phyloP scores from a whole-genome alignment of 2,888 invertebrate species.

The Lithodes maja region DNA sequence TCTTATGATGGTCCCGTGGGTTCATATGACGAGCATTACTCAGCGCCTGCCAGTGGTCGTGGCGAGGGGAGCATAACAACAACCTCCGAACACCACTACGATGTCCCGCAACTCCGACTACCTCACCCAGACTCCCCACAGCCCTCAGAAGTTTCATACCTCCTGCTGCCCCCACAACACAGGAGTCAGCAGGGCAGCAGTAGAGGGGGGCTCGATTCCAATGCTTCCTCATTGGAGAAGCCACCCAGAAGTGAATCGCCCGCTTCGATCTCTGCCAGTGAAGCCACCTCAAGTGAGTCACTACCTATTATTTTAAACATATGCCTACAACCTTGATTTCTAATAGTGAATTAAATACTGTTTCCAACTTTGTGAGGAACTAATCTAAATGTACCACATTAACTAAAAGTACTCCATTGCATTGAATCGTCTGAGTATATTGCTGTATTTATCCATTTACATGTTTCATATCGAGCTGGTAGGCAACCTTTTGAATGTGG shows the following conservation, averaged over 20 bases:
- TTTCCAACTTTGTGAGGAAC: too few relatives aligned
- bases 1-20: slow-evolving; percentile 17
- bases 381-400: too few relatives aligned
- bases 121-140: slow-evolving; percentile 58
- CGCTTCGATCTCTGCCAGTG: slow-evolving; percentile 56
- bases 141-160: slow-evolving; percentile 37
- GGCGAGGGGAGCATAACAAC: slow-evolving; percentile 62
- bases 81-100: slow-evolving; percentile 17
- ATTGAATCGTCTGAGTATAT: too few relatives aligned
- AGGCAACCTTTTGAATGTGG: too few relatives aligned
- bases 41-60: slow-evolving; percentile 62
- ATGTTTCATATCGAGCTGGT: too few relatives aligned
- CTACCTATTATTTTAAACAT: too few relatives aligned
- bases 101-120: slow-evolving; percentile 61
- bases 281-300: too few relatives aligned
- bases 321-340: too few relatives aligned
- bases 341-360: too few relatives aligned
- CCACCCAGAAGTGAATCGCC: slow-evolving; percentile 65
- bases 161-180: slow-evolving; percentile 32
- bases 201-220: slow-evolving; percentile 39
- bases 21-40: slow-evolving; percentile 65
- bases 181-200: background rate
- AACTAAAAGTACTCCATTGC: too few relatives aligned
- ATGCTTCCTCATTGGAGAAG: slow-evolving; percentile 67
- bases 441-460: too few relatives aligned